phyloP scores from a whole-genome alignment of 2,888 invertebrate genomes.

The Coelogynopora nodosa region DNA sequence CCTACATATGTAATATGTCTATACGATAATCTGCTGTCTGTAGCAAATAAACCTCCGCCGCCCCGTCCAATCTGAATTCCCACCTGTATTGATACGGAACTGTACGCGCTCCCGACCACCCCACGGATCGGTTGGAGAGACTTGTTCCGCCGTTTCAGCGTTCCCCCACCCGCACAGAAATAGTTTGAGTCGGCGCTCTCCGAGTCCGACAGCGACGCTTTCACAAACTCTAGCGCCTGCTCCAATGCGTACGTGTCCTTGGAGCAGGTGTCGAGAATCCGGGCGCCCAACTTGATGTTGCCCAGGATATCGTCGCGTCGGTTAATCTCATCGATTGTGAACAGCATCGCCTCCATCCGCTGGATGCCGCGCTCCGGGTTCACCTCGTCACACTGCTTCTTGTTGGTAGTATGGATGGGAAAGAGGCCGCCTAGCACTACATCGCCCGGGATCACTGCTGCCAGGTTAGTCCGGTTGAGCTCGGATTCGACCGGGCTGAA shows the following conservation, averaged over 20 bases:
- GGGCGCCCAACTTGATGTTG: slow-evolving; percentile 64
- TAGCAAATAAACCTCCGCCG: too few relatives aligned
- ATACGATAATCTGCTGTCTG: too few relatives aligned
- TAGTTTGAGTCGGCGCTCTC: slow-evolving; percentile 23
- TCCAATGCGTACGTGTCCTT: slow-evolving; percentile 66
- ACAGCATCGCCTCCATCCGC: slow-evolving; percentile 67
- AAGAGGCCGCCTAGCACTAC: slow-evolving; percentile 66
- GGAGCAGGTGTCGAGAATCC: slow-evolving; percentile 67
- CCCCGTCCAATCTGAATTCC: too few relatives aligned
- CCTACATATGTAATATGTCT: too few relatives aligned
- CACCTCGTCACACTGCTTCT: slow-evolving; percentile 62
- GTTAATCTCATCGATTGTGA: slow-evolving; percentile 66
- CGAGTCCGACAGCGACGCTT: slow-evolving; percentile 33
- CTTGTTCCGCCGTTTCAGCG: neutral
- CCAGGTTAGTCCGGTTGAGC: neutral
- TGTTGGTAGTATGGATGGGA: slow-evolving; percentile 66
- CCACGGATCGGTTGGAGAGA: slow-evolving; percentile 64
- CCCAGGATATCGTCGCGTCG: slow-evolving; percentile 62
- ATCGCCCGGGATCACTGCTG: slow-evolving; percentile 60
- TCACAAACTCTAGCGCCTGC: slow-evolving; percentile 65
- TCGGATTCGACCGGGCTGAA: neutral
- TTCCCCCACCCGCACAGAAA: slow-evolving; percentile 32
- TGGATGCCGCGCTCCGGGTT: slow-evolving; percentile 64
- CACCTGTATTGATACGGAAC: slow-evolving; percentile 67
- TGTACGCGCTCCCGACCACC: slow-evolving; percentile 70